These are phyloP conservation scores for Eulacestoma nigropectus DNA, from an alignment of 2,113 vertebrate genomes.

Conservation along the genomic window DNA sequence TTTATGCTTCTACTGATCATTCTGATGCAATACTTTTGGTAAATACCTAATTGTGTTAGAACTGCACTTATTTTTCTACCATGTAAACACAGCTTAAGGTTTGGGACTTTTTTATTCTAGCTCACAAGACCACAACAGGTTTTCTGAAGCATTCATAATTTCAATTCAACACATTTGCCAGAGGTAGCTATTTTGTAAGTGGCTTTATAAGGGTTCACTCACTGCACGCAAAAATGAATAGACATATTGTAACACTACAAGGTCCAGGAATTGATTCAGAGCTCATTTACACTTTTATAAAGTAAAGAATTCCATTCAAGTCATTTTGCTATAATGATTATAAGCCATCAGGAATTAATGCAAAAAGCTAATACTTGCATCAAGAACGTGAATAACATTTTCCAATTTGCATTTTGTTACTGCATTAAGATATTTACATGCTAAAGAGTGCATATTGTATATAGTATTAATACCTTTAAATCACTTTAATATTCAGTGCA, in stretches of 20 bases:
- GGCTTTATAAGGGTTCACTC: neutral
- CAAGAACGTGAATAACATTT: neutral
- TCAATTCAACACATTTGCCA: neutral
- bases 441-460: neutral
- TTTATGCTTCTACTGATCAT: neutral
- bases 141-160: neutral
- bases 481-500: constrained; percentile 10
- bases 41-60: neutral
- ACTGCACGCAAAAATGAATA: neutral
- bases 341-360: neutral
- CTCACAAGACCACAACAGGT: neutral
- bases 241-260: neutral
- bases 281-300: neutral
- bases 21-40: neutral
- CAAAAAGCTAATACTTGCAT: neutral
- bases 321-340: neutral
- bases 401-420: constrained; percentile 5
- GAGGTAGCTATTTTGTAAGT: neutral
- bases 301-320: neutral
- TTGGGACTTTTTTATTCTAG: neutral
- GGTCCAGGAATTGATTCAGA: neutral
- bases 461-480: constrained; percentile 5
- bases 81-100: neutral
- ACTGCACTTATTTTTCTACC: neutral
- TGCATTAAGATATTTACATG: neutral